Percentiles rank a stretch among this genome's conserved stretches.
phyloP scores from a whole-genome alignment of 2,888 invertebrate species.

The Epistrophella euchroma region DNA sequence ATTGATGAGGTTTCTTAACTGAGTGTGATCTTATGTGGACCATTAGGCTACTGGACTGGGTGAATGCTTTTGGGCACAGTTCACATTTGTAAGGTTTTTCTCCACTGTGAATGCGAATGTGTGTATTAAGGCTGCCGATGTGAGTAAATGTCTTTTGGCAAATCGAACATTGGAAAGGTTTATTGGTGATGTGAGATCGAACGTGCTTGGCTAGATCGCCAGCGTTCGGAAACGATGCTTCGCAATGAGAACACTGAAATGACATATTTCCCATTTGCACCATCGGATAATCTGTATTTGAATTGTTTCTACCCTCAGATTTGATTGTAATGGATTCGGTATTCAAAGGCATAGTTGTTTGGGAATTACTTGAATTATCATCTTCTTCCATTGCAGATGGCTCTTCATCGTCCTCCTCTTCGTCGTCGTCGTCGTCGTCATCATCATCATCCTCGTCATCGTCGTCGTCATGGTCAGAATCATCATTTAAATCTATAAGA shows the following conservation, averaged over 20 bases:
- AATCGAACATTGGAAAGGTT: conserved; percentile 83
- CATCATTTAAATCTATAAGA: conserved; percentile 75
- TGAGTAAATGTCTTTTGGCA: conserved; percentile 84
- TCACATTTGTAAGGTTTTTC: conserved; percentile 84
- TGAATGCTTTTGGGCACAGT: conserved; percentile 83
- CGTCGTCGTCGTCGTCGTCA: conserved; percentile 76
- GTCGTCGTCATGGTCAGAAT: conserved; percentile 72
- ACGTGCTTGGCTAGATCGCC: conserved; percentile 84
- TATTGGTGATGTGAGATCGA: conserved; percentile 83
- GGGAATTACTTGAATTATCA: conserved; percentile 56
- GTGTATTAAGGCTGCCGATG: conserved; percentile 83
- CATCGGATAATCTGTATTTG: conserved; percentile 14
- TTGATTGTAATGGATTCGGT: conserved; percentile 42
- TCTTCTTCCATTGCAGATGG: conserved; percentile 57
- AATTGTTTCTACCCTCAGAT: conserved; percentile 78
- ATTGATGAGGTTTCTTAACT: conserved; percentile 83
- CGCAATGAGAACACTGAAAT: conserved; percentile 83
- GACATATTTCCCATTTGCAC: conserved; percentile 52
- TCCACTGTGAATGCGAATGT: conserved; percentile 83
- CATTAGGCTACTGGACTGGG: conserved; percentile 83
- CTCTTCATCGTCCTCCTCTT: conserved; percentile 69
- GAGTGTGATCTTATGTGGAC: conserved; percentile 83
- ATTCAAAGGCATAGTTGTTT: conserved; percentile 39
- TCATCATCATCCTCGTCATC: conserved; percentile 76
- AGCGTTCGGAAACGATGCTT: conserved; percentile 82